phyloP scores from a whole-genome alignment of 2,797 vertebrate species.

The Zalophus californianus region DNA sequence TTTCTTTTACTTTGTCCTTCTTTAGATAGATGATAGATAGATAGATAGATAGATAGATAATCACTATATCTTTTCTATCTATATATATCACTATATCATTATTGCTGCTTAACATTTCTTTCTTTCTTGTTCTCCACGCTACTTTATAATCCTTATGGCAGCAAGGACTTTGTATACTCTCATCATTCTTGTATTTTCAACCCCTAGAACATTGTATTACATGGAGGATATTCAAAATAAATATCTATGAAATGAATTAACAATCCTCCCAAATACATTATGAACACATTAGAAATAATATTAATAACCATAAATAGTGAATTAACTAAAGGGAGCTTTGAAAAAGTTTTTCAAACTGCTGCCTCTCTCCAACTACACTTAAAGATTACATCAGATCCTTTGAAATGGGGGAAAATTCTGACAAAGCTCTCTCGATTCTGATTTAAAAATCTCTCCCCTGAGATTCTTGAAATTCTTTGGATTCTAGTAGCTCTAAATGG shows the following conservation, averaged over 20 bases:
- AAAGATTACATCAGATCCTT: slow-evolving; percentile 36
- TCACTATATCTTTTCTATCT: neutral
- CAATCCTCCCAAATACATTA: neutral
- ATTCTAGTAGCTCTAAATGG: neutral
- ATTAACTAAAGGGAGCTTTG: neutral
- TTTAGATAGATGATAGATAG: neutral
- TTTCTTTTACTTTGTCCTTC: neutral
- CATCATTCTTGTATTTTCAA: neutral
- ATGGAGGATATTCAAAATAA: slow-evolving; percentile 15
- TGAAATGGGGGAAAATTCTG: neutral
- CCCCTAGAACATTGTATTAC: neutral
- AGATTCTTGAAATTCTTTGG: neutral
- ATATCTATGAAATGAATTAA: neutral
- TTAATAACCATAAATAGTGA: neutral
- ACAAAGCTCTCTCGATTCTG: slow-evolving; percentile 10
- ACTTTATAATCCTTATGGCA: neutral
- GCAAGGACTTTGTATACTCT: neutral
- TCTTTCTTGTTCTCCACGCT: neutral
- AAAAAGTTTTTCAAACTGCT: slow-evolving; percentile 30
- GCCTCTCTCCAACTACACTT: neutral
- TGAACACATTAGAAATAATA: neutral
- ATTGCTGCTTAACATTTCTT: neutral
- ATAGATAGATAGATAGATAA: neutral
- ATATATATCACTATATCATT: neutral
- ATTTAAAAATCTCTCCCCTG: neutral